Percentiles rank a stretch among this genome's conserved stretches.
These are phyloP conservation scores for Drosophila anomalata DNA, from an alignment of 2,888 invertebrate species.

Conservation along the genomic window DNA sequence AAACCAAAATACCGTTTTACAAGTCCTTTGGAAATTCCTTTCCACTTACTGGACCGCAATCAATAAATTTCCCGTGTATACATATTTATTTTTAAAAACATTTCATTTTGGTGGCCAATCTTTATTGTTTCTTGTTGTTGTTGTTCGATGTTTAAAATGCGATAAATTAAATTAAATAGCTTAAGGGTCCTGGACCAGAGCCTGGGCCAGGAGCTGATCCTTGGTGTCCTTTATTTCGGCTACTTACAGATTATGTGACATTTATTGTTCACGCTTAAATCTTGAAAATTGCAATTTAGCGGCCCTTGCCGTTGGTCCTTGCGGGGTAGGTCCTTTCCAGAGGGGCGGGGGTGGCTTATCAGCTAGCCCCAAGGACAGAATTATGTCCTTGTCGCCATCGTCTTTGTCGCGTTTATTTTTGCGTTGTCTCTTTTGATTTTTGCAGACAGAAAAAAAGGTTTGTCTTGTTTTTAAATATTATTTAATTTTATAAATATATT, in stretches of 20 bases:
- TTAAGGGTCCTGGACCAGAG: background rate
- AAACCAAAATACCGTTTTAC: slow-evolving; percentile 6
- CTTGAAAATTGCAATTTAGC: slow-evolving; percentile 77
- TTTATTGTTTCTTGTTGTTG: slow-evolving; percentile 56
- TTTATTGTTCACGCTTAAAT: slow-evolving; percentile 84
- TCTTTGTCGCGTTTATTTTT: slow-evolving; percentile 43
- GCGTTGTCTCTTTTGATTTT: background rate
- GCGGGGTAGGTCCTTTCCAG: slow-evolving; percentile 6
- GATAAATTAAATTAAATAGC: slow-evolving; percentile 78
- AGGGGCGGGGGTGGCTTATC: slow-evolving; percentile 53
- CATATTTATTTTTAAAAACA: slow-evolving; percentile 62
- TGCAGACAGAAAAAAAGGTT: background rate
- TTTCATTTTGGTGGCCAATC: slow-evolving; percentile 8
- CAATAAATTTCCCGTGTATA: slow-evolving; percentile 50
- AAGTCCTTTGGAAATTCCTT: slow-evolving; percentile 16
- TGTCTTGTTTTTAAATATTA: background rate
- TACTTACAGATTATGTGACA: slow-evolving; percentile 84
- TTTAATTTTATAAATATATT: background rate
- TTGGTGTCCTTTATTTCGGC: slow-evolving; percentile 68
- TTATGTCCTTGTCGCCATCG: slow-evolving; percentile 65
- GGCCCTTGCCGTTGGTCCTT: slow-evolving; percentile 53
- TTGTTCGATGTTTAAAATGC: slow-evolving; percentile 75
- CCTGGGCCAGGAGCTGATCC: background rate
- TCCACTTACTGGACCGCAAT: slow-evolving; percentile 62
- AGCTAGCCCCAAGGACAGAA: slow-evolving; percentile 69